A percentile compares a stretch with the other conserved stretches of the same genome.
Evolutionary conservation across 2,888 invertebrate species (phyloP).

Genomic region (Norana najaformis): DNA sequence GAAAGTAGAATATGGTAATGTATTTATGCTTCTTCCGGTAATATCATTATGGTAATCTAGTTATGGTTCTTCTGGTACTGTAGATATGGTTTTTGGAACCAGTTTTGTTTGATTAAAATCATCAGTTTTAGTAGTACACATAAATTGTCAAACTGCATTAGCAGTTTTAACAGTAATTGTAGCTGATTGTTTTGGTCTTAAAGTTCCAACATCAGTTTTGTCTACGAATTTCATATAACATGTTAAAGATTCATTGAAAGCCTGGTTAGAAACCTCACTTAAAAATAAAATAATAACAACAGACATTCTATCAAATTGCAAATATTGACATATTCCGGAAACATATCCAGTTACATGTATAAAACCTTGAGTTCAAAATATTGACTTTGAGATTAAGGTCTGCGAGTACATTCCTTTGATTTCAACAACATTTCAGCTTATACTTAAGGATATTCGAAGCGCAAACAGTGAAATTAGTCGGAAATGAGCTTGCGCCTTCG

Average conservation of each 20-base stretch:
- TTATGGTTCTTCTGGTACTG: background rate
- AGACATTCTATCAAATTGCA: background rate
- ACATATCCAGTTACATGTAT: background rate
- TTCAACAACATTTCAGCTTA: no score
- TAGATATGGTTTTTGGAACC: background rate
- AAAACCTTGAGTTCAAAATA: background rate
- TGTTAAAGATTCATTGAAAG: background rate
- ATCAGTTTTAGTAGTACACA: background rate
- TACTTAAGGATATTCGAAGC: background rate
- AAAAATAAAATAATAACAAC: background rate
- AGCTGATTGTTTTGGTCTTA: background rate
- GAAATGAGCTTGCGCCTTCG: background rate
- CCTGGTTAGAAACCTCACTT: background rate
- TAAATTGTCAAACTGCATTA: background rate
- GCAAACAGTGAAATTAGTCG: background rate
- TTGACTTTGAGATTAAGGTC: background rate
- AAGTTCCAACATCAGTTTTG: background rate
- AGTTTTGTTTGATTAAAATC: background rate
- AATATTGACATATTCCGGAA: constrained; percentile 13
- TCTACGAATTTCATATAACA: background rate
- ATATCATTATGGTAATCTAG: background rate
- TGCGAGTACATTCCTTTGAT: background rate
- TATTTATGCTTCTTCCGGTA: background rate
- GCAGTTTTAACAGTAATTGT: background rate
- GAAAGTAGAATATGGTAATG: background rate